phyloP scores from a whole-genome alignment of 1,140 invertebrate species.

The Brachionus rotundiformis region DNA sequence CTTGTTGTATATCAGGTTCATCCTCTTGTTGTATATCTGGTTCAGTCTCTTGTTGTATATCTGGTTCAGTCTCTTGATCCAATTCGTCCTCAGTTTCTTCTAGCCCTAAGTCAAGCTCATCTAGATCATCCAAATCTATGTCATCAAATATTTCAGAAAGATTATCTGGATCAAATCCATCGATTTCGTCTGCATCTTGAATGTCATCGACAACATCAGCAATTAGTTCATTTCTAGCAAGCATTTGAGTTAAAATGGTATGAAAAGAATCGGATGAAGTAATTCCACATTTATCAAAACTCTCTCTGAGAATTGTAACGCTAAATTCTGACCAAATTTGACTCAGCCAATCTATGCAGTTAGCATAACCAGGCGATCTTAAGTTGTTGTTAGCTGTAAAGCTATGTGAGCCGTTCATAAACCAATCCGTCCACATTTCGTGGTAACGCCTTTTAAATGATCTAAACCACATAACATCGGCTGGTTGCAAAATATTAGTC shows the following conservation, averaged over 20 bases:
- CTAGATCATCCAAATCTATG: no score
- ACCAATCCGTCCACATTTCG: slow-evolving; percentile 4
- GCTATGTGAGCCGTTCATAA: not conserved
- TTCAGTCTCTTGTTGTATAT: not conserved
- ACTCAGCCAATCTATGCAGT: not conserved
- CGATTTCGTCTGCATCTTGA: no score
- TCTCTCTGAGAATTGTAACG: no score
- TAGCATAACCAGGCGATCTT: not conserved
- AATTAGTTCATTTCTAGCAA: no score
- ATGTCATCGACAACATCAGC: no score
- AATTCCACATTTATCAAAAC: no score
- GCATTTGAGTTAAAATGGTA: no score
- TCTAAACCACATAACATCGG: slow-evolving; percentile 24
- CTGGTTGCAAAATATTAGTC: slow-evolving; percentile 13
- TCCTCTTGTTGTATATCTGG: not conserved
- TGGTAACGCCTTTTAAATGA: not conserved
- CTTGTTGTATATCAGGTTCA: not conserved
- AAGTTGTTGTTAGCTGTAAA: not conserved
- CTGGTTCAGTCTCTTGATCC: not conserved
- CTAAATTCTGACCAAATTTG: slow-evolving; percentile 12
- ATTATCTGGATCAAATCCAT: no score
- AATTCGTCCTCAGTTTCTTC: not conserved
- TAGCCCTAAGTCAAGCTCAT: not conserved
- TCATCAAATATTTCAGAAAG: no score
- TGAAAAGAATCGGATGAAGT: no score